Conservation (phyloP, 2,888 invertebrate species). For the Tenthredo scrophulariae region DNA sequence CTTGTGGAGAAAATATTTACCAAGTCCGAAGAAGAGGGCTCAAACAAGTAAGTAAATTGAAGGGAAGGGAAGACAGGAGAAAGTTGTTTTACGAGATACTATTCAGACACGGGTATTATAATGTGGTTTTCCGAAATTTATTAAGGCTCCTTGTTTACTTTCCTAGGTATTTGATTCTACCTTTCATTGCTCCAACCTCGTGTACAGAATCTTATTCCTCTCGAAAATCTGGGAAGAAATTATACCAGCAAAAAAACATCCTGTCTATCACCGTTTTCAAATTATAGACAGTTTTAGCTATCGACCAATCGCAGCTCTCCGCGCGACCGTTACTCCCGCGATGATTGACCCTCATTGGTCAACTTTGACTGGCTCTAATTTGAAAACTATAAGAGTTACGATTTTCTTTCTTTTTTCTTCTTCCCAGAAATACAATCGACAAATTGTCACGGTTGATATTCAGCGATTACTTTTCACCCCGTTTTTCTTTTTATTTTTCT, state of each 20-base stretch:
- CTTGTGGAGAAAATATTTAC: slow-evolving; percentile 40
- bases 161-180: not conserved
- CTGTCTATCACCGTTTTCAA: not conserved
- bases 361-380: not conserved
- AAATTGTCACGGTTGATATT: no score
- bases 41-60: not conserved
- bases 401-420: no score
- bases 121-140: not conserved
- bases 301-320: not conserved
- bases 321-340: not conserved
- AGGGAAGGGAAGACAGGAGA: not conserved
- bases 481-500: no score
- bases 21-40: not conserved
- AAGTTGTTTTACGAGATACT: slow-evolving; percentile 5
- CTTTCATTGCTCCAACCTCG: not conserved
- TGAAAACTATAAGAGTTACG: not conserved
- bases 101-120: not conserved
- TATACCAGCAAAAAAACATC: not conserved
- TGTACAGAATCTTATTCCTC: not conserved
- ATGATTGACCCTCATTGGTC: not conserved
- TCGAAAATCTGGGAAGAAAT: not conserved
- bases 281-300: not conserved
- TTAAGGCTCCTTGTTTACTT: not conserved
- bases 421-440: no score
- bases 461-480: no score